Evolutionary conservation across 2,797 vertebrate genomes (phyloP), one percentile per base, ranked within the genome.

Genomic region (Gallinago stenura): DNA sequence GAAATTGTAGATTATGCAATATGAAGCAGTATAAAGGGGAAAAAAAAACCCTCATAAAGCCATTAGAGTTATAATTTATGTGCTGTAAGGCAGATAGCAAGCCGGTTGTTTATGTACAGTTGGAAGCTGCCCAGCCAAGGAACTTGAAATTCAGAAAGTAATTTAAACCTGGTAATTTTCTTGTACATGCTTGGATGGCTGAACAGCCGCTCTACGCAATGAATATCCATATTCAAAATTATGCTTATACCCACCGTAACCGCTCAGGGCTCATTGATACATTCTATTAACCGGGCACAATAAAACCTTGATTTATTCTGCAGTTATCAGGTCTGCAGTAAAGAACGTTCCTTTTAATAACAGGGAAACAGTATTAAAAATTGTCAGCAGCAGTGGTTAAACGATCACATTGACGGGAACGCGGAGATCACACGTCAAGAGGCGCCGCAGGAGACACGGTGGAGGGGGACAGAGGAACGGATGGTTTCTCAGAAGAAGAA

Each of bases 391-490:
- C n/a, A 16, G 76, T 2, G 1, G 31, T 4, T 5, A n/a, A 37
- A 57, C 1, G 6, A 68, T 48, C 28, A 4, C 4, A 4, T 8
- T 48, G 26, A 13, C 12, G 48, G 28, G 11, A 30, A 56, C 13
- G n/a, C 3, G 6, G 51, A 25, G 41, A 25, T 4, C 0, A 1
- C 3, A 7, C 1, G 10, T 7, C 65, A 30, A 8, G 31, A 1
- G 0, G 3, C 5, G 8, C 75, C 2, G 6, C 5, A 9, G 0
- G 0, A 21, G 65, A 45, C 30, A 0, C 1, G 1, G 33, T 35
- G 33, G 33, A 35, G 33, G 33, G 33, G 33, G 33, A 35, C 33
- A 35, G 33, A 35, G 33, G 33, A 35, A 35, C 33, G 33, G 33
- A 35, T 35, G 33, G 33, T 35, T 35, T 35, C 33, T 35, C 33